These are phyloP conservation scores for Hylaea fasciaria DNA, from an alignment of 2,888 invertebrate species.

Conservation along the genomic window DNA sequence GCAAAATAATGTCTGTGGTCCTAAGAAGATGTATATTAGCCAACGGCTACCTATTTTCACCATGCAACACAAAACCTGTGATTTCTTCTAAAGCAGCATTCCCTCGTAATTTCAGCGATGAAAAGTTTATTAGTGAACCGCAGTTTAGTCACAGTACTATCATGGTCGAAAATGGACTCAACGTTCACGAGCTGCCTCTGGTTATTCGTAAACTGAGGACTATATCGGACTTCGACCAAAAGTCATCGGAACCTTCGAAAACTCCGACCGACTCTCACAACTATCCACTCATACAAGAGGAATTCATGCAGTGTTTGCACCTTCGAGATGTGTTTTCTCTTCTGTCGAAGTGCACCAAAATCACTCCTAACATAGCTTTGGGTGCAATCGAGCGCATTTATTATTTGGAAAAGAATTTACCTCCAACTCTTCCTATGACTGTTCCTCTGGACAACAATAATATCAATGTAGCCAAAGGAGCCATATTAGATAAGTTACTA, in stretches of 20 bases:
- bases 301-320: slow-evolving; percentile 75
- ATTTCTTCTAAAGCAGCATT: slow-evolving; percentile 28
- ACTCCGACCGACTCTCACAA: slow-evolving; percentile 60
- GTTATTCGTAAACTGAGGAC: slow-evolving; percentile 84
- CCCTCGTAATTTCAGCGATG: slow-evolving; percentile 62
- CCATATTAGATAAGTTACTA: slow-evolving; percentile 76
- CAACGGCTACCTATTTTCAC: slow-evolving; percentile 58
- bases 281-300: slow-evolving; percentile 74
- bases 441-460: slow-evolving; percentile 58
- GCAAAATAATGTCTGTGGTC: slow-evolving; percentile 62
- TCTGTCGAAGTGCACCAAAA: slow-evolving; percentile 78
- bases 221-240: slow-evolving; percentile 63
- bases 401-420: slow-evolving; percentile 68
- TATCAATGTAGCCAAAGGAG: slow-evolving; percentile 72
- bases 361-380: slow-evolving; percentile 79
- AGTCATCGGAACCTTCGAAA: slow-evolving; percentile 46
- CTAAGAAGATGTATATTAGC: slow-evolving; percentile 68
- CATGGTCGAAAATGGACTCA: slow-evolving; percentile 87
- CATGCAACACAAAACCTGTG: slow-evolving; percentile 48
- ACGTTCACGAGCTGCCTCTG: slow-evolving; percentile 88
- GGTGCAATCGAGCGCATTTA: slow-evolving; percentile 80
- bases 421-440: slow-evolving; percentile 40
- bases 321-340: slow-evolving; percentile 76
- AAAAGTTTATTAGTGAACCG: slow-evolving; percentile 60
- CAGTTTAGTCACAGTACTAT: slow-evolving; percentile 80